Evolutionary conservation across 2,113 vertebrate genomes (phyloP), one percentile per base, ranked within the genome.

Genomic region (Pteropus alecto): DNA sequence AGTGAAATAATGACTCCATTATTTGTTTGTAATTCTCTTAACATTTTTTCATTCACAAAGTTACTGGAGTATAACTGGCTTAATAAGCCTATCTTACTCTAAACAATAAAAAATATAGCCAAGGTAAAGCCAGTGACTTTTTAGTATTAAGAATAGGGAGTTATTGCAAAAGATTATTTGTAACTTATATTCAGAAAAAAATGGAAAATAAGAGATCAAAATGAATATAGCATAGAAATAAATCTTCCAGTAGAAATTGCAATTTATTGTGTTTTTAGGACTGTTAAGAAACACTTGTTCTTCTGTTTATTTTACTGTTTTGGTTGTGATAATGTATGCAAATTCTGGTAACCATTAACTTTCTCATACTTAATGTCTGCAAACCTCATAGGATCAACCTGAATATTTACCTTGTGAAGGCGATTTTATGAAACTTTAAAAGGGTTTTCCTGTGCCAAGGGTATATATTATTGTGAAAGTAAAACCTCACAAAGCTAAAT

Each of bases 401-500:
- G 76, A 35, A 43, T 93, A 92, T 94, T 95, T 76, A 28, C 58
- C 51, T 92, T 84, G 58, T 41, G 63, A 68, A 90, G 54, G 56
- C 56, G 88, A 51, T 87, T 63, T 83, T 81, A n/a, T 63, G 24
- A 84, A 94, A 87, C 24, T 67, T 73, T 84, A 83, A 58, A 73
- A 76, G 46, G 58, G 24, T 87, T 16, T 89, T 96, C 61, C 54
- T 92, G 21, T 81, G 38, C 60, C 48, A 90, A 93, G 18, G 4
- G 4, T 70, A 90, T 82, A 33, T 73, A 86, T 84, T 81, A 70
- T 43, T 85, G 65, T 92, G 48, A 79, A 94, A 94, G 18, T 74
- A 91, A 95, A 93, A 41, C 63, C 46, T 92, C 48, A 87, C 33
- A 93, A 92, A 87, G 74, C 67, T 70, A 93, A 96, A 95, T 89